Conservation (phyloP, 2,888 invertebrate species). For the Vanessa cardui region DNA sequence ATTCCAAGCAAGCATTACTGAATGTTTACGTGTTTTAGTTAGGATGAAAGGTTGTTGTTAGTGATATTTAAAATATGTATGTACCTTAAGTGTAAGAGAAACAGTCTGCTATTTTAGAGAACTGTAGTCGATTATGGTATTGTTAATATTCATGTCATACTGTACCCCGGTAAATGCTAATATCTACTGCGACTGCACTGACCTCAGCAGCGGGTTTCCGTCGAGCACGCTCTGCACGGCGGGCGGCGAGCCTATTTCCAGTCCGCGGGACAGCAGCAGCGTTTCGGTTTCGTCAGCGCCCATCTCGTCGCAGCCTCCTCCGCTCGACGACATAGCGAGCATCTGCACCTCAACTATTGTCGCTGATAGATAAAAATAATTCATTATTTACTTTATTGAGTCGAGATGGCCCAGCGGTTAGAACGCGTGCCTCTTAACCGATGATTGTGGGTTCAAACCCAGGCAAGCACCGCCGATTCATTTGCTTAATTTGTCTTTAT, state of each 20-base stretch:
- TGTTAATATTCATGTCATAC: background rate
- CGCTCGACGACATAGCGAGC: slow-evolving; percentile 49
- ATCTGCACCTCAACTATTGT: slow-evolving; percentile 66
- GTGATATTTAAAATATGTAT: no score
- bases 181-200: slow-evolving; percentile 45
- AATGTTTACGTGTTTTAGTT: no score
- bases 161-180: background rate
- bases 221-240: slow-evolving; percentile 95
- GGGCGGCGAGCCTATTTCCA: slow-evolving; percentile 93
- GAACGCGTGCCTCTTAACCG: no score
- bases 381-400: background rate
- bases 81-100: no score
- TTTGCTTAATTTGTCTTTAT: no score
- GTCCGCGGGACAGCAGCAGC: slow-evolving; percentile 92
- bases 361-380: slow-evolving; percentile 48
- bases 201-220: slow-evolving; percentile 84
- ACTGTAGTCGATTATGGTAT: no score
- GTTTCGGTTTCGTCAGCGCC: slow-evolving; percentile 83
- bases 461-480: no score
- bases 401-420: no score
- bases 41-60: no score
- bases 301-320: slow-evolving; percentile 55
- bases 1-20: no score
- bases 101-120: no score
- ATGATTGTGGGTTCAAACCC: no score